A percentile compares a stretch with the other conserved stretches of the same genome.
These are phyloP conservation scores for Macroglossus sobrinus DNA, from an alignment of 2,113 vertebrate species.

Conservation along the genomic window DNA sequence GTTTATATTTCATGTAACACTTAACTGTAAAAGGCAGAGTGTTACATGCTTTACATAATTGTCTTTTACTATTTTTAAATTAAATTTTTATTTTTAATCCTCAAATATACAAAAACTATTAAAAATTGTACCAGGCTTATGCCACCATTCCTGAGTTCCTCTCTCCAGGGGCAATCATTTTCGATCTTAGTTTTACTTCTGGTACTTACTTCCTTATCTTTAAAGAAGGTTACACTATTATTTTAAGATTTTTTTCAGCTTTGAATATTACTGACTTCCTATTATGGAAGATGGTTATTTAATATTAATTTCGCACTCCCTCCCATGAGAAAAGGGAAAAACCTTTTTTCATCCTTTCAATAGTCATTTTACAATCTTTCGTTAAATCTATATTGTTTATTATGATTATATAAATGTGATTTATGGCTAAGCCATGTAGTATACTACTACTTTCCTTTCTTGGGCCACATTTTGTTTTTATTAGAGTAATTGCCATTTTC, in stretches of 20 bases:
- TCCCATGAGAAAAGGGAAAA: no score
- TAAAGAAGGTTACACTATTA: not conserved
- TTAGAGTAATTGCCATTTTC: not conserved
- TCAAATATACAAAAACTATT: not conserved
- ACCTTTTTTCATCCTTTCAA: not conserved
- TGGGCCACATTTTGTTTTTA: not conserved
- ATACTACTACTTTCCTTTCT: not conserved
- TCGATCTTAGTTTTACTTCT: not conserved
- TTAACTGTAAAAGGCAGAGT: not conserved
- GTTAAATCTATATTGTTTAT: conserved; percentile 4
- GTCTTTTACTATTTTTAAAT: not conserved
- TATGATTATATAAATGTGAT: not conserved
- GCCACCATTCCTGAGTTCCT: not conserved
- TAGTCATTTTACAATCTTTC: not conserved
- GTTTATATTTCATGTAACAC: not conserved
- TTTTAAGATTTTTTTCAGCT: conserved; percentile 25
- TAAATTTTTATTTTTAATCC: not conserved
- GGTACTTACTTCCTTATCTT: not conserved
- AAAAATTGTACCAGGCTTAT: not conserved
- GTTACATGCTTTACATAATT: not conserved
- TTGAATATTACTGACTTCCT: not conserved
- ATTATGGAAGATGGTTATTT: not conserved
- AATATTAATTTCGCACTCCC: not conserved
- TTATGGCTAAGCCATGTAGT: not conserved
- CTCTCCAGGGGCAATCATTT: not conserved